Percentiles rank a stretch among this genome's conserved stretches.
These are phyloP conservation scores for Smutsia temminckii DNA, from an alignment of 2,797 vertebrate species.

Conservation along the genomic window DNA sequence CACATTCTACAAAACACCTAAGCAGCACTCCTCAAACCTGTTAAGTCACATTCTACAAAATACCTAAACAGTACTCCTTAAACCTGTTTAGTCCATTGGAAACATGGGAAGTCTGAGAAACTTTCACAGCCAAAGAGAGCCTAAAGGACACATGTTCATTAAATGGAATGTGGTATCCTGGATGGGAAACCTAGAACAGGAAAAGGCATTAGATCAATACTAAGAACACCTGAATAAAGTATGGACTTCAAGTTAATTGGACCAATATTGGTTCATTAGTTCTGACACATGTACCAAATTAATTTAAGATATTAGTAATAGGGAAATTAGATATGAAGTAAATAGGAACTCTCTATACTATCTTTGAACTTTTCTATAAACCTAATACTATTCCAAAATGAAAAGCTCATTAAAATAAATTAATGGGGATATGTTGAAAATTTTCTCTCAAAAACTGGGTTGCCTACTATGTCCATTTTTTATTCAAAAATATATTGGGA, in stretches of 20 bases:
- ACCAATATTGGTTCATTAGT: neutral
- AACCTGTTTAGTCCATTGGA: neutral
- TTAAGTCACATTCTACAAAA: neutral
- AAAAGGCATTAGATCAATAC: neutral
- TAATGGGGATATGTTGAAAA: neutral
- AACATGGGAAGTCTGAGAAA: neutral
- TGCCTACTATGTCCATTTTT: neutral
- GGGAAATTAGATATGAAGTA: neutral
- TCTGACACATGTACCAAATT: neutral
- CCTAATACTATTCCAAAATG: neutral
- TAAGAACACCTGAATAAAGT: neutral
- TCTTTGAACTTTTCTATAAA: neutral
- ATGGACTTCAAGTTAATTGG: neutral
- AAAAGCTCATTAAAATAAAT: neutral
- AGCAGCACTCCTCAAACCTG: neutral
- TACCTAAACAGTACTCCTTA: neutral
- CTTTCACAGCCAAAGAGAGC: neutral
- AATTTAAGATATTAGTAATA: neutral
- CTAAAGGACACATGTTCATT: neutral
- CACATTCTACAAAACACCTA: neutral
- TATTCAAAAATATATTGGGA: neutral
- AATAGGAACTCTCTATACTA: neutral
- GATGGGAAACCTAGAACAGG: neutral
- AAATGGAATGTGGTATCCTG: neutral
- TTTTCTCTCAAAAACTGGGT: neutral